Percentiles rank a stretch among this genome's conserved stretches.
Evolutionary conservation across 37 sponge, comb jelly and placozoan genomes (phyloP).

Genomic region (Cladorhizidae sp.): DNA sequence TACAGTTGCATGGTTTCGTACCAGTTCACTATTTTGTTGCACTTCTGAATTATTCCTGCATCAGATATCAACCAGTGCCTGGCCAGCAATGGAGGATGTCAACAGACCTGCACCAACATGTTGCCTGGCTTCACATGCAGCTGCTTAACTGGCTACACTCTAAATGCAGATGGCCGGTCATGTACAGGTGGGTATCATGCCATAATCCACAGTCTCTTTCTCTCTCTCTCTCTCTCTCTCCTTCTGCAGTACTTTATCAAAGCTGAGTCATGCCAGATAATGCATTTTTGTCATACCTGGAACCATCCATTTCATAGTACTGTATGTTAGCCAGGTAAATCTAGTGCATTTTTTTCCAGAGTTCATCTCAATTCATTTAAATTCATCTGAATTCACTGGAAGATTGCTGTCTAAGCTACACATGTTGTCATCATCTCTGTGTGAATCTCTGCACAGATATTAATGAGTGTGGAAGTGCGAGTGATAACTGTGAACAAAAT

Average conservation of each 20-base stretch:
- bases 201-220: too few relatives aligned
- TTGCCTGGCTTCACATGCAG: conserved; percentile 30
- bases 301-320: too few relatives aligned
- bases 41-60: too few relatives aligned
- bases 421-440: neutral
- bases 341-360: neutral
- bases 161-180: neutral
- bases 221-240: neutral
- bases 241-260: too few relatives aligned
- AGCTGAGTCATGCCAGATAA: too few relatives aligned
- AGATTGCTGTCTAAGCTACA: too few relatives aligned
- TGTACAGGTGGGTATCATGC: conserved; percentile 56
- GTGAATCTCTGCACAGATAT: too few relatives aligned
- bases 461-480: conserved; percentile 23
- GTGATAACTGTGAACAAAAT: conserved; percentile 1
- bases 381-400: neutral
- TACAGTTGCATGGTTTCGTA: too few relatives aligned
- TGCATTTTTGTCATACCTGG: too few relatives aligned
- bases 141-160: conserved; percentile 28
- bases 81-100: conserved; percentile 45
- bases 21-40: too few relatives aligned
- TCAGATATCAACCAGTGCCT: conserved; percentile 56
- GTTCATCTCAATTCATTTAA: neutral
- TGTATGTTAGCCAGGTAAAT: too few relatives aligned
- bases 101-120: conserved; percentile 29